These are phyloP conservation scores for Pocota personata DNA, from an alignment of 2,888 invertebrate species.

Conservation along the genomic window DNA sequence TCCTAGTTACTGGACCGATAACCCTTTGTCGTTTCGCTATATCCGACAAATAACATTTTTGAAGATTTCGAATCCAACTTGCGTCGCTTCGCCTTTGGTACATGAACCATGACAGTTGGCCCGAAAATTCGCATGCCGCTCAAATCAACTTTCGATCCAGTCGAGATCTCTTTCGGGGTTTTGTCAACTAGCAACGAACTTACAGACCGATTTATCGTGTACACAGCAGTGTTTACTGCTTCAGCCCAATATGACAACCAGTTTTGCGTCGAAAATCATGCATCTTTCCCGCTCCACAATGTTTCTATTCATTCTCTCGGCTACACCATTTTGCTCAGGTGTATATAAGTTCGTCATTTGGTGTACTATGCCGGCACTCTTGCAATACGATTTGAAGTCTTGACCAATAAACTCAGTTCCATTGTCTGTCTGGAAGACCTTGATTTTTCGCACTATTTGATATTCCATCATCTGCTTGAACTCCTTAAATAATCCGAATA, in stretches of 20 bases:
- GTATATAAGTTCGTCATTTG: background rate
- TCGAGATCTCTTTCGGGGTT: conserved; percentile 80
- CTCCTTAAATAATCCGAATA: background rate
- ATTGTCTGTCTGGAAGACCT: conserved; percentile 31
- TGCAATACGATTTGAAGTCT: conserved; percentile 1
- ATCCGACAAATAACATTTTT: background rate
- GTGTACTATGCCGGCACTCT: background rate
- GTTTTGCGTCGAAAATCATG: conserved; percentile 26
- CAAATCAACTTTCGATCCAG: conserved; percentile 77
- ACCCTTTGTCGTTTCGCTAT: background rate
- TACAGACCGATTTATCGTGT: conserved; percentile 56
- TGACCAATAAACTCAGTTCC: conserved; percentile 27
- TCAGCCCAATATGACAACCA: conserved; percentile 61
- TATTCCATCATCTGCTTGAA: conserved; percentile 42
- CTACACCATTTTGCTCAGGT: conserved; percentile 19
- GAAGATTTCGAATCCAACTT: conserved; percentile 32
- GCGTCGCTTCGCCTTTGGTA: conserved; percentile 28
- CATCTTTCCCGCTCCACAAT: conserved; percentile 52
- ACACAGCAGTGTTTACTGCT: conserved; percentile 71
- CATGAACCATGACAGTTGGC: conserved; percentile 72
- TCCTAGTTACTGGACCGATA: too few species aligned
- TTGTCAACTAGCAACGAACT: conserved; percentile 44
- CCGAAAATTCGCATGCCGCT: too few species aligned
- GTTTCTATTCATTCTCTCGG: conserved; percentile 57
- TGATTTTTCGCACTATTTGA: conserved; percentile 42